Percentiles rank a stretch among this genome's conserved stretches.
Conservation (phyloP, 2,797 vertebrate species). For the Myripristis murdjan region DNA sequence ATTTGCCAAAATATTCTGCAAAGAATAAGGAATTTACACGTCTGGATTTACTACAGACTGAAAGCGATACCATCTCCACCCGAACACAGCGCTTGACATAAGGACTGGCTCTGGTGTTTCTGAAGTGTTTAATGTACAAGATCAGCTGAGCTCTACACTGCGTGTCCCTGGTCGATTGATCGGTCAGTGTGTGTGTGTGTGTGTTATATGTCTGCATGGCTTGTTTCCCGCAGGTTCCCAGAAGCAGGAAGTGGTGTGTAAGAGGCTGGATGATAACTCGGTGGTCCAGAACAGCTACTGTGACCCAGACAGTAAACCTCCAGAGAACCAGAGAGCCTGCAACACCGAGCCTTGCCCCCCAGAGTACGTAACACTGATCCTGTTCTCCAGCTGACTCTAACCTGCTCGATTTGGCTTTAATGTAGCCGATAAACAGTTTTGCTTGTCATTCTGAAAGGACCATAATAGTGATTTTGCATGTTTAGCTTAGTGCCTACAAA, state of each 20-base stretch:
- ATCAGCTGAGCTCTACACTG: slow-evolving; percentile 49
- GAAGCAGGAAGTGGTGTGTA: slow-evolving; percentile 96
- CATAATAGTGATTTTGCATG: too few relatives aligned
- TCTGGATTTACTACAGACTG: slow-evolving; percentile 78
- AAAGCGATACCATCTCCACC: slow-evolving; percentile 71
- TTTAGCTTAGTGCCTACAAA: too few relatives aligned
- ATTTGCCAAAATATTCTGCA: slow-evolving; percentile 84
- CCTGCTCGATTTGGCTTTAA: too few relatives aligned
- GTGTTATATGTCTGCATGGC: not conserved
- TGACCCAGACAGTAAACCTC: slow-evolving; percentile 93
- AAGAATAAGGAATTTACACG: slow-evolving; percentile 82
- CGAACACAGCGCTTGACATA: slow-evolving; percentile 44
- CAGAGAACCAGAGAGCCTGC: slow-evolving; percentile 96
- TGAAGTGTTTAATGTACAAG: slow-evolving; percentile 16
- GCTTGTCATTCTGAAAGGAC: too few relatives aligned
- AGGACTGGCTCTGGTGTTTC: slow-evolving; percentile 31
- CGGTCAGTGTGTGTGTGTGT: not conserved
- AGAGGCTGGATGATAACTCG: slow-evolving; percentile 95
- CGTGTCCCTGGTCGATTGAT: not conserved
- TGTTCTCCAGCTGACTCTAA: too few relatives aligned
- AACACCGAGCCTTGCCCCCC: slow-evolving; percentile 96
- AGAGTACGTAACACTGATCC: slow-evolving; percentile 89
- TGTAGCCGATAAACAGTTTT: too few relatives aligned
- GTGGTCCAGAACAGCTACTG: slow-evolving; percentile 98
- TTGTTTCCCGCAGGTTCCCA: slow-evolving; percentile 87